Conservation (phyloP, 2,797 vertebrate genomes). For the Peromyscus attwateri region DNA sequence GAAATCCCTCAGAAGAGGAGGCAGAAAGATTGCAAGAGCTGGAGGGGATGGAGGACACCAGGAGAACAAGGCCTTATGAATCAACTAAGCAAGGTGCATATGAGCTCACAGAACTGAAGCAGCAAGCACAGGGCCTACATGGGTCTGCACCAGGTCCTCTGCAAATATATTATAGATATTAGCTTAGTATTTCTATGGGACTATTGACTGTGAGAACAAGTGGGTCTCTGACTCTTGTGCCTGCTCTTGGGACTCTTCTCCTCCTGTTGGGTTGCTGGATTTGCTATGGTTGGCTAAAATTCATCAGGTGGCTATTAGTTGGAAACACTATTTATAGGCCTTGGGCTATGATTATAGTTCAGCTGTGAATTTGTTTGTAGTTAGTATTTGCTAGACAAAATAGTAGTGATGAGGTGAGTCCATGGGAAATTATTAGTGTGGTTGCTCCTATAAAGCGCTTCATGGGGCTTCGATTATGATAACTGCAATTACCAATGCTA, state of each 20-base stretch:
- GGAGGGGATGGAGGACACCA: background rate
- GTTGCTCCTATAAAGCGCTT: background rate
- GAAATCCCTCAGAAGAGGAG: too few species aligned
- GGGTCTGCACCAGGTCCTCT: background rate
- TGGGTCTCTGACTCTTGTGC: background rate
- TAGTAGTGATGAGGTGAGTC: background rate
- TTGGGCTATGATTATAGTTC: background rate
- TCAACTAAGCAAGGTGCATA: background rate
- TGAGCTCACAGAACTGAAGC: background rate
- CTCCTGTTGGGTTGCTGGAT: background rate
- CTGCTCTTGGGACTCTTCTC: background rate
- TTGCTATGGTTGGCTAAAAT: background rate
- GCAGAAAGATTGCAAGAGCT: background rate
- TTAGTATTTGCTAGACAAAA: background rate
- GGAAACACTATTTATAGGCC: background rate
- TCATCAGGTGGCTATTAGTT: background rate
- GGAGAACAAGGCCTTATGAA: background rate
- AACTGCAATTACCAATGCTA: background rate
- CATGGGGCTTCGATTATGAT: background rate
- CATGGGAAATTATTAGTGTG: background rate
- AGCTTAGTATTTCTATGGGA: too few species aligned
- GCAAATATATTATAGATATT: too few species aligned
- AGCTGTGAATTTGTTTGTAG: background rate
- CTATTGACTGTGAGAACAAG: too few species aligned
- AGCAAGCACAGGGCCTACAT: background rate